Conservation (phyloP, 2,113 vertebrate species). For the Typhlomys cinereus region DNA sequence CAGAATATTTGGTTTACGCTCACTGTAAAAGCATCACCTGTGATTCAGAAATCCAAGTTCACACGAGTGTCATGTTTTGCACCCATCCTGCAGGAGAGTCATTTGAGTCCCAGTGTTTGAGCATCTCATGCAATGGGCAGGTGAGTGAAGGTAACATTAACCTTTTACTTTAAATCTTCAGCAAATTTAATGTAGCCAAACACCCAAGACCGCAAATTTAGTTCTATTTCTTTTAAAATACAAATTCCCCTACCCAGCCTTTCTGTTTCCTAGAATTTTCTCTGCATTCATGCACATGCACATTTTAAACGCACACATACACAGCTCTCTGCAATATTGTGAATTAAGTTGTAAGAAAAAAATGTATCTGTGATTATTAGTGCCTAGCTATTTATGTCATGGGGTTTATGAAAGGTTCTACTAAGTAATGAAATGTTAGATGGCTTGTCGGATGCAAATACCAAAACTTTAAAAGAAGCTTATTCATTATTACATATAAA, state of each 20-base stretch:
- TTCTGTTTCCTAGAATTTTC: neutral
- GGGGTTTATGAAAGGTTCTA: constrained; percentile 52
- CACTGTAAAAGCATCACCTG: neutral
- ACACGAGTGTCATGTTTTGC: neutral
- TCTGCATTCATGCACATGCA: neutral
- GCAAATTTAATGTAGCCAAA: neutral
- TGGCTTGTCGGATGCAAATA: constrained; percentile 61
- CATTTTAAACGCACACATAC: neutral
- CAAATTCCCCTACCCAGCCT: neutral
- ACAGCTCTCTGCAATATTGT: constrained; percentile 32
- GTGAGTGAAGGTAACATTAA: neutral
- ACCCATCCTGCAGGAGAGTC: neutral
- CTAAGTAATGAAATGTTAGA: constrained; percentile 69
- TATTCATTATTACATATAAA: constrained; percentile 77
- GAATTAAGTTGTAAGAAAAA: constrained; percentile 48
- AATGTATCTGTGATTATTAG: constrained; percentile 1
- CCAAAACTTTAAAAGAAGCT: constrained; percentile 57
- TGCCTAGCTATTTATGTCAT: constrained; percentile 30
- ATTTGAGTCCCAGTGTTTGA: neutral
- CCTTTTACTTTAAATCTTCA: neutral
- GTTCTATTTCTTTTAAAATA: neutral
- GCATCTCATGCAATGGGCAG: neutral
- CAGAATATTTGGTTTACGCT: neutral
- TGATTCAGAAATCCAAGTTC: neutral
- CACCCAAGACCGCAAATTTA: neutral